A percentile compares a stretch with the other conserved stretches of the same genome.
Evolutionary conservation across 2,888 invertebrate genomes (phyloP).

Genomic region (Colletes collaris): DNA sequence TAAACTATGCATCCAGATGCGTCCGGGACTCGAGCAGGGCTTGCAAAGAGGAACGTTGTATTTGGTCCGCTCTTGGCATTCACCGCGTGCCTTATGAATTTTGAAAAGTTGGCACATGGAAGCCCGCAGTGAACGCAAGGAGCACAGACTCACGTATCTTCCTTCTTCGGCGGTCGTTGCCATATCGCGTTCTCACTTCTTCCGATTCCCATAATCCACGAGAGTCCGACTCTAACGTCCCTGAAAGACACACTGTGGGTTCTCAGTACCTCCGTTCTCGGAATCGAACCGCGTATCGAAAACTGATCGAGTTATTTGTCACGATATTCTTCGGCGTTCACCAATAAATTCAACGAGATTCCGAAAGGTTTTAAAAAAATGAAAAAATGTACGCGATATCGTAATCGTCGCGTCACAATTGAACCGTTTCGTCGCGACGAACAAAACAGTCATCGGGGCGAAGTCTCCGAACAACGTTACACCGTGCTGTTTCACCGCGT

Average conservation of each 20-base stretch:
- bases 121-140: conserved; percentile 98
- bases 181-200: not conserved
- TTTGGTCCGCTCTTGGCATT: conserved; percentile 98
- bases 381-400: too few relatives aligned
- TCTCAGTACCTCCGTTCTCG: not conserved
- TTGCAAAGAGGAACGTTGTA: conserved; percentile 78
- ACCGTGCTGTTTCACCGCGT: not conserved
- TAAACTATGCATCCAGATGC: not conserved
- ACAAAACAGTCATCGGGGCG: not conserved
- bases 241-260: conserved; percentile 33
- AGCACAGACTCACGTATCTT: conserved; percentile 84
- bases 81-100: conserved; percentile 99
- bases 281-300: not conserved
- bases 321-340: not conserved
- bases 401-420: not conserved
- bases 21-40: not conserved
- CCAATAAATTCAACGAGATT: not conserved
- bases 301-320: not conserved
- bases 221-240: not conserved
- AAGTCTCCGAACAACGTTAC: conserved; percentile 8
- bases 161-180: conserved; percentile 9
- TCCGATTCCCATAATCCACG: conserved; percentile 8
- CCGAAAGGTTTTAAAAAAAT: not conserved
- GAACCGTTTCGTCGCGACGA: not conserved
- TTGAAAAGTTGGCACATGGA: conserved; percentile 90